A percentile compares a stretch with the other conserved stretches of the same genome.
Evolutionary conservation across 2,888 invertebrate genomes (phyloP).

Genomic region (Melinopterus prodromus): DNA sequence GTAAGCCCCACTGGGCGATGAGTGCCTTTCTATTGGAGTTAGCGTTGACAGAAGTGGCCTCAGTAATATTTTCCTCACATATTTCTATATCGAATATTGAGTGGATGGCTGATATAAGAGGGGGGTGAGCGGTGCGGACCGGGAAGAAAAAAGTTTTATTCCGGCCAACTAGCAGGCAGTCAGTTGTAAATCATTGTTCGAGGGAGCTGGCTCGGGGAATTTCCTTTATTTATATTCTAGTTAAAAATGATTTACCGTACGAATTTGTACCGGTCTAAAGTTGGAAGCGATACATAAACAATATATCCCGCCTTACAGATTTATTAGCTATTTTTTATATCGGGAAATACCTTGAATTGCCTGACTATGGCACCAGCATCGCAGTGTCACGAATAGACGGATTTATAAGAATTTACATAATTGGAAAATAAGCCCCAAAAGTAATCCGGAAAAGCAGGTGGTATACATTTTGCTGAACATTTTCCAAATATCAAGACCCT

Average conservation of each 20-base stretch:
- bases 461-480: no score
- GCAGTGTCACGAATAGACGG: not conserved
- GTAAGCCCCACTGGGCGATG: not conserved
- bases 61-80: not conserved
- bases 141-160: not conserved
- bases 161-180: not conserved
- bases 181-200: slow-evolving; percentile 4
- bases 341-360: not conserved
- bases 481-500: no score
- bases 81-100: not conserved
- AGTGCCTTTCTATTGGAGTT: not conserved
- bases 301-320: not conserved
- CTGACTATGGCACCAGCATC: not conserved
- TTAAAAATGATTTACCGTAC: not conserved
- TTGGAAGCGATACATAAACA: not conserved
- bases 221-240: slow-evolving; percentile 4
- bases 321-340: not conserved
- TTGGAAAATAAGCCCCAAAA: no score
- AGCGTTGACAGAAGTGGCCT: not conserved
- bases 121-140: not conserved
- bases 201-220: not conserved
- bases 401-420: no score
- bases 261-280: not conserved
- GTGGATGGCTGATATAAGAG: not conserved
- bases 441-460: no score